Percentiles rank a stretch among this genome's conserved stretches.
Conservation (phyloP, 2,113 vertebrate genomes). For the Larimichthys crocea region DNA sequence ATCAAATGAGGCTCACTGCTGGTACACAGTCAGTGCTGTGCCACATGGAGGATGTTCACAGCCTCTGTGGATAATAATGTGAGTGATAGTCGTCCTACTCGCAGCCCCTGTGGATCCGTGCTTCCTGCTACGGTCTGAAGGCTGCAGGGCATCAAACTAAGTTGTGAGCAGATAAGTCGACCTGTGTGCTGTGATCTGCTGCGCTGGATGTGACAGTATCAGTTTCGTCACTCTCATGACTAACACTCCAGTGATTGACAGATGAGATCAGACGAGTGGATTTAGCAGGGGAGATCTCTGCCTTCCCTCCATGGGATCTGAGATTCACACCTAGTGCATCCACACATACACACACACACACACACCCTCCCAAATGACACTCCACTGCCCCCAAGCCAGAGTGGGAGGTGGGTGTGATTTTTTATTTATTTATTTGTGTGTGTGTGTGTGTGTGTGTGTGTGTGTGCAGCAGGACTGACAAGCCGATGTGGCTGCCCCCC, state of each 20-base stretch:
- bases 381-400: conserved; percentile 44
- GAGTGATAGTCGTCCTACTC: neutral
- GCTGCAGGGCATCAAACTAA: conserved; percentile 15
- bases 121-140: conserved; percentile 1
- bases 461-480: conserved; percentile 51
- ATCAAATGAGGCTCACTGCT: neutral
- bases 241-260: conserved; percentile 69
- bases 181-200: conserved; percentile 1
- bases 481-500: conserved; percentile 63
- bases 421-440: neutral
- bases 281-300: conserved; percentile 67
- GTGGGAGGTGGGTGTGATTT: conserved; percentile 26
- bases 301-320: conserved; percentile 59
- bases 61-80: neutral
- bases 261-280: conserved; percentile 69
- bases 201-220: neutral
- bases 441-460: neutral
- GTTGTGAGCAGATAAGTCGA: neutral
- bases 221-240: conserved; percentile 10
- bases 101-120: neutral
- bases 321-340: conserved; percentile 61
- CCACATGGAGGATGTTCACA: neutral
- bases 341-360: neutral
- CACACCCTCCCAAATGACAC: conserved; percentile 47
- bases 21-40: neutral